Base-by-base conservation (phyloP, 2,888 invertebrate genomes). In the Drosophila testacea region DNA sequence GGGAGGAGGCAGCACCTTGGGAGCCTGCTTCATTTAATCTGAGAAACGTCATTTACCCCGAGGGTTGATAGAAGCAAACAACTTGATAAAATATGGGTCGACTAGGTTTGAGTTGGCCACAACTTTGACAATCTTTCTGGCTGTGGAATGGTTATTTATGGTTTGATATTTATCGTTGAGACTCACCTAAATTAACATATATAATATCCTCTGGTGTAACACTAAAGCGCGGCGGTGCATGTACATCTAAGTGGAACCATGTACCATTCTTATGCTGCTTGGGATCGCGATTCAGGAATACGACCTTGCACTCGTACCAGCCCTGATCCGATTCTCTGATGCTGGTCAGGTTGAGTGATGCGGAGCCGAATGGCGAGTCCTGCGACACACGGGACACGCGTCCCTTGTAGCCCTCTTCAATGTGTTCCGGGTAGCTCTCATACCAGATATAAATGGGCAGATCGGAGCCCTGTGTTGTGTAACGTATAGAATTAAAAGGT, bases 361-460 rank as follows among this genome's bases (percentile, higher is more conserved):
- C 98, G 82, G 96, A 96, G 90, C 98, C 98, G 93, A 96, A 97
- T 72, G 96, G 96, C 74, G 97, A 97, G 93, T 96, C 97, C 82
- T 96, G 95, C 78, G 96, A 96, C 89, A 98, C 97, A 89, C 97
- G 95, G 77, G 97, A 96, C 91, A 98, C 98, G 73, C 98, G 94
- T 86, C 97, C 97, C 93, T 98, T 97, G 94, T 98, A 98, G 59
- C 97, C 98, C 93, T 97, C 96, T 90, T 97, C 98, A 93, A 97
- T 97, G 95, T 98, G 98, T 81, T 98, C 97, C 88, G 98, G 98
- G 94, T 98, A 98, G 93, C 97, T 97, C 94, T 98, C 98, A 95
- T 98, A 98, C 97, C 98, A 98, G 94, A 98, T 98, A 95, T 98
- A 98, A 93, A 98, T 98, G 89, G 98, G 98, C 93, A 97, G 96